Percentiles rank a stretch among this genome's conserved stretches.
These are phyloP conservation scores for Temnothorax unifasciatus DNA, from an alignment of 2,888 invertebrate species.

Conservation along the genomic window DNA sequence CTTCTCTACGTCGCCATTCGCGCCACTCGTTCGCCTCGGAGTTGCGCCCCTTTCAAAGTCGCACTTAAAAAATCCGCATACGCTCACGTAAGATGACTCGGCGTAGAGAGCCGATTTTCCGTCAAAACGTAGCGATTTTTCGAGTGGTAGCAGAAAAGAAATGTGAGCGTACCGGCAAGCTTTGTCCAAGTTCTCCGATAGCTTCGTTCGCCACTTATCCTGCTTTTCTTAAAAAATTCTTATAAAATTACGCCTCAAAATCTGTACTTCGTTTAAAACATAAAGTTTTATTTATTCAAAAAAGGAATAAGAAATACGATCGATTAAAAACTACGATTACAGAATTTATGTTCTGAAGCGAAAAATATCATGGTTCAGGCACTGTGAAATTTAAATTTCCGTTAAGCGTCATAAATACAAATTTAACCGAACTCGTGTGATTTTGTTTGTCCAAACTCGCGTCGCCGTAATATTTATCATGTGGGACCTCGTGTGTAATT, in stretches of 20 bases:
- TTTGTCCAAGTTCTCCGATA: not conserved
- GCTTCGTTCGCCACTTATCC: not conserved
- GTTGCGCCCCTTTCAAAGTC: not conserved
- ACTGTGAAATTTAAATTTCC: not conserved
- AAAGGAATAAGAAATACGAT: not conserved
- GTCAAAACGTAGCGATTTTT: not conserved
- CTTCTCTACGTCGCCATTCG: not conserved
- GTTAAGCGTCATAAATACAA: not conserved
- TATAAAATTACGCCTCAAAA: not conserved
- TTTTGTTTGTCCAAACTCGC: not conserved
- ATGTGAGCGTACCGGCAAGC: not conserved
- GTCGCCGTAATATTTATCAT: conserved; percentile 14
- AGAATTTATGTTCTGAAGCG: not conserved
- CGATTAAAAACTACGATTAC: not conserved
- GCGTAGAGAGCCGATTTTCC: not conserved
- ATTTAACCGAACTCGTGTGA: not conserved
- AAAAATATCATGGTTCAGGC: not conserved
- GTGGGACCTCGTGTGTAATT: conserved; percentile 42
- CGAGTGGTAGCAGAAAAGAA: not conserved
- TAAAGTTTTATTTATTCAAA: not conserved
- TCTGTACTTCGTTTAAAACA: not conserved
- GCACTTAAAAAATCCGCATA: not conserved
- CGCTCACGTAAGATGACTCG: not conserved
- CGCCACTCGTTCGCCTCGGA: not conserved
- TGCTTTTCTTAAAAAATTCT: not conserved